Conservation (phyloP, 1,140 invertebrate genomes). For the Atopsyche davidsoni region DNA sequence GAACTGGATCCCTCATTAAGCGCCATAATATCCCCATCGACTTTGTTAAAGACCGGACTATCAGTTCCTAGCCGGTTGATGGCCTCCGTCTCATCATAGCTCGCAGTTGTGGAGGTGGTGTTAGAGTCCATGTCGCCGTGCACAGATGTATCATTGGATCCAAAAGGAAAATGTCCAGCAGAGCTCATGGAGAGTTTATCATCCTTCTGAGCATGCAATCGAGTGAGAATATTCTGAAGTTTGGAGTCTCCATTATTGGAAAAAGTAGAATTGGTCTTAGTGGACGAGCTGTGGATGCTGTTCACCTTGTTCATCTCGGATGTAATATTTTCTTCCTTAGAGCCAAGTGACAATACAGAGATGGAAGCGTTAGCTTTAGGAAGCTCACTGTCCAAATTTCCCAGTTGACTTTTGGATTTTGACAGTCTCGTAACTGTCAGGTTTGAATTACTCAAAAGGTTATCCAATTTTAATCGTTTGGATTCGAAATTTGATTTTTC, state of each 20-base stretch:
- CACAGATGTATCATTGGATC: conserved; percentile 33
- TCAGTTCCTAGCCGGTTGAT: conserved; percentile 24
- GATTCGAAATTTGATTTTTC: conserved; percentile 37
- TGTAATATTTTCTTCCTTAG: conserved; percentile 19
- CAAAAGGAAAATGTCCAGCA: conserved; percentile 18
- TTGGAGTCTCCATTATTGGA: conserved; percentile 47
- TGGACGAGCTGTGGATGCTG: conserved; percentile 15
- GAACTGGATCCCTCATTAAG: conserved; percentile 43
- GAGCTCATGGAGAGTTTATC: conserved; percentile 2
- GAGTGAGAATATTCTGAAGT: conserved; percentile 43
- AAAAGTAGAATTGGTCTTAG: conserved; percentile 29
- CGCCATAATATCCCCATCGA: conserved; percentile 40
- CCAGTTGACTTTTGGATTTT: conserved; percentile 15
- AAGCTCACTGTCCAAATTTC: conserved; percentile 3
- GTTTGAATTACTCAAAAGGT: conserved; percentile 40
- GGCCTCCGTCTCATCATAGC: conserved; percentile 27
- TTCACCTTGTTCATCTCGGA: conserved; percentile 15
- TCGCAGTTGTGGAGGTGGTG: conserved; percentile 34
- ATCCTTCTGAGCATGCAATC: conserved; percentile 37
- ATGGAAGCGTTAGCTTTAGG: conserved; percentile 14
- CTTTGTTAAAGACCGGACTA: conserved; percentile 28
- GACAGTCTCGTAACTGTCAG: conserved; percentile 37
- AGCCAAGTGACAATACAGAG: conserved; percentile 19
- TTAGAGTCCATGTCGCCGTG: conserved; percentile 39
- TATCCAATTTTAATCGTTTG: conserved; percentile 44